Evolutionary conservation across 2,797 vertebrate genomes (phyloP).

Genomic region (Caiman crocodilus): DNA sequence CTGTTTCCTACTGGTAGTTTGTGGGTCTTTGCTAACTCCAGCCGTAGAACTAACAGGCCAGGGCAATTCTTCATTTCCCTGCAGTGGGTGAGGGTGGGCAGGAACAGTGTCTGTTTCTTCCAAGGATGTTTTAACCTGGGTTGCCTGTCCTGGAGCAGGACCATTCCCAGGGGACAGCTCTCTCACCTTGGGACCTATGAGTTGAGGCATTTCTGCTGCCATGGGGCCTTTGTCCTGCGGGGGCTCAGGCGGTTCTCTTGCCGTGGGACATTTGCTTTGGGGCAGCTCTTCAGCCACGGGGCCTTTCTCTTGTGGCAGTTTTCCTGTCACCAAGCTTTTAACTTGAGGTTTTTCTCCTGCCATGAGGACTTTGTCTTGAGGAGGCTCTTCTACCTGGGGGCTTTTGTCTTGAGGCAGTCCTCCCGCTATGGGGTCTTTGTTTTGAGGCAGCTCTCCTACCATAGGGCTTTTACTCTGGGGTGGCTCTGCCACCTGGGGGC

Average conservation of each 20-base stretch:
- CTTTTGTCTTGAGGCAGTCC: not conserved
- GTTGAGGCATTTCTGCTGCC: not conserved
- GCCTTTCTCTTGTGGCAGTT: not conserved
- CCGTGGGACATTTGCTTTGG: not conserved
- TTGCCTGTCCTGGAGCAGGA: not conserved
- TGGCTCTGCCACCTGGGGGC: too few relatives aligned
- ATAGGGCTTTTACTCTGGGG: not conserved
- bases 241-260: not conserved
- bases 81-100: not conserved
- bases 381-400: rapidly evolving
- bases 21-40: not conserved
- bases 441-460: not conserved
- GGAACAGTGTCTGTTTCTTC: not conserved
- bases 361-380: not conserved
- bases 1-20: slow-evolving; percentile 10
- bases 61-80: not conserved
- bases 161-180: not conserved
- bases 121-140: not conserved
- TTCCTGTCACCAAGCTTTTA: not conserved
- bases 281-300: not conserved
- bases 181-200: not conserved
- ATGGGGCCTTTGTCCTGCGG: not conserved
- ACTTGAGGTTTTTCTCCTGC: not conserved
- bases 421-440: not conserved
- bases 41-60: not conserved